These are phyloP conservation scores for Ceratosolen solmsi DNA, from an alignment of 1,140 invertebrate genomes.

Conservation along the genomic window DNA sequence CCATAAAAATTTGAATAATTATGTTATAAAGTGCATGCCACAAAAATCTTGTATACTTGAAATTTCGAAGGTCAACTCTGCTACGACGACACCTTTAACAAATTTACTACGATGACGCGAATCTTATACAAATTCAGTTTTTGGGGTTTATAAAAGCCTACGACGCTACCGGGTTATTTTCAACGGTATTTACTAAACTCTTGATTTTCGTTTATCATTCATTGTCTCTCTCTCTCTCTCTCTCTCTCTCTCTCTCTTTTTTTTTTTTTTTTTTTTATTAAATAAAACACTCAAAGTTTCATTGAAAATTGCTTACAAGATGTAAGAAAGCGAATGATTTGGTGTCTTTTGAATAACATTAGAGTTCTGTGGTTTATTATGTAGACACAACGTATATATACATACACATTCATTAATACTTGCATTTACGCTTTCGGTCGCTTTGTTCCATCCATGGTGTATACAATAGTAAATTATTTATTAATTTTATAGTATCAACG, in stretches of 20 bases:
- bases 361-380: constrained; percentile 7
- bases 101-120: background rate
- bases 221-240: too few species aligned
- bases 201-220: background rate
- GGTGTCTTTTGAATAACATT: constrained; percentile 6
- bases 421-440: background rate
- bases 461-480: constrained; percentile 35
- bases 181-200: background rate
- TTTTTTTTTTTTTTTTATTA: too few species aligned
- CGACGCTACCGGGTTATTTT: background rate
- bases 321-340: constrained; percentile 8
- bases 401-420: background rate
- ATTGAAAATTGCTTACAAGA: background rate
- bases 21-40: background rate
- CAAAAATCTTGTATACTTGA: background rate
- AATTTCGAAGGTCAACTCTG: background rate
- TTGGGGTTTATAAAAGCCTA: constrained; percentile 5
- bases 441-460: background rate
- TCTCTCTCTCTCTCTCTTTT: too few species aligned
- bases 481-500: background rate
- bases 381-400: background rate
- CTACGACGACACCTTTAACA: background rate
- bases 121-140: background rate
- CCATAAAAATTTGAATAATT: background rate
- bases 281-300: constrained; percentile 3